Conservation (phyloP, 2,113 vertebrate genomes). For the Xerus inauris region DNA sequence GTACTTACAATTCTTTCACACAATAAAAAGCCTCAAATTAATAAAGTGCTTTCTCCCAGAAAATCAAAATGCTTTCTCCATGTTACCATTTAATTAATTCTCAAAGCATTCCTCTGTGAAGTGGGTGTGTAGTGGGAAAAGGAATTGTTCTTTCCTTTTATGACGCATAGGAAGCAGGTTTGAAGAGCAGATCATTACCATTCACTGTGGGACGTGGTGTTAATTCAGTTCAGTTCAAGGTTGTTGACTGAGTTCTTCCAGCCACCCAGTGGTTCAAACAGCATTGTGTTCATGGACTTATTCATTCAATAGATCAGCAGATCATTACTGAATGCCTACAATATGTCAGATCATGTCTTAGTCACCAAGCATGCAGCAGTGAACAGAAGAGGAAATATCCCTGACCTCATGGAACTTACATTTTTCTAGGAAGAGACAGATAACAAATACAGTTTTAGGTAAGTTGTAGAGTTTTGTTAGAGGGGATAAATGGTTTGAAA, state of each 20-base stretch:
- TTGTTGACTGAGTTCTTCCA: background rate
- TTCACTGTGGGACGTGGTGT: background rate
- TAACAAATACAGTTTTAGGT: background rate
- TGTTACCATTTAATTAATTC: constrained; percentile 42
- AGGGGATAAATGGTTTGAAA: background rate
- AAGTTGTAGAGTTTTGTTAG: background rate
- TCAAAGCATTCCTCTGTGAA: background rate
- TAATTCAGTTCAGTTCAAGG: background rate
- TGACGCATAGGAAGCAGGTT: background rate
- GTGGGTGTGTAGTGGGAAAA: background rate
- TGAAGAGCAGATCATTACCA: background rate
- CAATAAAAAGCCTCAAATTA: constrained; percentile 54
- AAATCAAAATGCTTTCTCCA: constrained; percentile 42
- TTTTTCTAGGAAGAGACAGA: background rate
- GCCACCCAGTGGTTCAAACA: background rate
- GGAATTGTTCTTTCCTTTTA: background rate
- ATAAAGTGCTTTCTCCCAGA: constrained; percentile 51
- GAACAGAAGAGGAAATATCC: background rate
- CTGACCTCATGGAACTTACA: background rate
- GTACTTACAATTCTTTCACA: constrained; percentile 28
- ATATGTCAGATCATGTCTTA: background rate
- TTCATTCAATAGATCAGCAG: background rate
- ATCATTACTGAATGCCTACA: background rate
- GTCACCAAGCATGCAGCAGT: background rate
- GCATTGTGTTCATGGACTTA: background rate